Evolutionary conservation across 2,888 invertebrate genomes (phyloP), one percentile per base, ranked within the genome.

Genomic region (Thereva nobilitata): DNA sequence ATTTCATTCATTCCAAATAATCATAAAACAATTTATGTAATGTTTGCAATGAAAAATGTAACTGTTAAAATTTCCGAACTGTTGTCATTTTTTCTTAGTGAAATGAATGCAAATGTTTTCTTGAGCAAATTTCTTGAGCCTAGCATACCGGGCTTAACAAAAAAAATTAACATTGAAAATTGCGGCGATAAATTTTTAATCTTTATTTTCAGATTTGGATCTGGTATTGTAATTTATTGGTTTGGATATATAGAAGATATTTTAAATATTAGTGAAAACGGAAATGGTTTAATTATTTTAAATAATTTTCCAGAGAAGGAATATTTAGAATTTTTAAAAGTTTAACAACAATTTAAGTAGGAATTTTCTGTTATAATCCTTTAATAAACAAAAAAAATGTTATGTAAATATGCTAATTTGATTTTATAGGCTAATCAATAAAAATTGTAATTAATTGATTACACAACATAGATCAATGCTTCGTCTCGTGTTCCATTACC

Each of bases 171-270:
- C 4, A n/a, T 3, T 23, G 10, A 37, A 23, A 9, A 52, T 52
- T 3, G 1, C 52, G 2, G 23, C 23, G 23, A 35, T 35, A 52
- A 52, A 2, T n/a, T 9, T 5, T 5, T 35, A 49, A 35, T 52
- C 9, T 10, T 59, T 8, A 9, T 41, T 66, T 70, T 4, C 9
- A 78, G 95, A 76, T 97, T 95, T 84, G 97, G 97, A 2, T 88
- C 95, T 41, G 97, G 96, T 0, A 84, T 96, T 72, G 93, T 97
- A 1, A 95, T 97, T 72, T 97, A 97, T 79, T 97, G 97, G 97
- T 93, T 95, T 84, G 96, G 95, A 9, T 95, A 87, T 77, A 78
- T 91, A 9, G 89, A 91, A 71, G 84, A 82, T 5, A 80, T 88
- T 35, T 76, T 78, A 4, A 76, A 81, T 61, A 71, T 82, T 4